A percentile compares a stretch with the other conserved stretches of the same genome.
phyloP scores from a whole-genome alignment of 2,797 vertebrate species.

The Phrynocephalus forsythii region DNA sequence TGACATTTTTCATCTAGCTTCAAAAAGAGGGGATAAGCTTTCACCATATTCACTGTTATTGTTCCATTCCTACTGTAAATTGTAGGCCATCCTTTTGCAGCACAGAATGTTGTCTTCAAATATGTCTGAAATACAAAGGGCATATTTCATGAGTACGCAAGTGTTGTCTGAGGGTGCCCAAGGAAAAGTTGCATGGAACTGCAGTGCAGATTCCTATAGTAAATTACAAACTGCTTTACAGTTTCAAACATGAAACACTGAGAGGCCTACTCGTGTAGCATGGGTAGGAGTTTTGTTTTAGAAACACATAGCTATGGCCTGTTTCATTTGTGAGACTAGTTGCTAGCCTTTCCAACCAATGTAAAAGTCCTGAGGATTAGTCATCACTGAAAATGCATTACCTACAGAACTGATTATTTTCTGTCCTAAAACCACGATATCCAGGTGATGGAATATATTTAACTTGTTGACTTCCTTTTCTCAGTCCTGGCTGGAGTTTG shows the following conservation, averaged over 20 bases:
- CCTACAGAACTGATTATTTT: not conserved
- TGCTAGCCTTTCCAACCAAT: not conserved
- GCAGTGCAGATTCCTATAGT: not conserved
- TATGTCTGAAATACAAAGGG: not conserved
- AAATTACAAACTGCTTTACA: not conserved
- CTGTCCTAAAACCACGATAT: not conserved
- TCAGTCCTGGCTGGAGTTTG: not conserved
- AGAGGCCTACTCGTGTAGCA: not conserved
- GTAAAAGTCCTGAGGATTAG: not conserved
- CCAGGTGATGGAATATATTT: not conserved
- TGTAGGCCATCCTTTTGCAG: slow-evolving; percentile 10
- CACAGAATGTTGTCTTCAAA: slow-evolving; percentile 26
- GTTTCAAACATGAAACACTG: not conserved
- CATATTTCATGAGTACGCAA: not conserved
- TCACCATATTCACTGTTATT: not conserved
- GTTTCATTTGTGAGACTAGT: not conserved
- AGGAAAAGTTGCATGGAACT: not conserved
- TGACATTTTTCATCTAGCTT: no score
- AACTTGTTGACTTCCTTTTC: not conserved
- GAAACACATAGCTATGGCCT: not conserved
- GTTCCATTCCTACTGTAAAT: not conserved
- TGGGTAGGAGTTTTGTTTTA: not conserved
- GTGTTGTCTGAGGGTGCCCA: not conserved
- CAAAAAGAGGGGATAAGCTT: no score
- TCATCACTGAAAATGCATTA: not conserved